Base-by-base conservation (phyloP, 2,113 vertebrate genomes). In the Hemichromis elongatus region DNA sequence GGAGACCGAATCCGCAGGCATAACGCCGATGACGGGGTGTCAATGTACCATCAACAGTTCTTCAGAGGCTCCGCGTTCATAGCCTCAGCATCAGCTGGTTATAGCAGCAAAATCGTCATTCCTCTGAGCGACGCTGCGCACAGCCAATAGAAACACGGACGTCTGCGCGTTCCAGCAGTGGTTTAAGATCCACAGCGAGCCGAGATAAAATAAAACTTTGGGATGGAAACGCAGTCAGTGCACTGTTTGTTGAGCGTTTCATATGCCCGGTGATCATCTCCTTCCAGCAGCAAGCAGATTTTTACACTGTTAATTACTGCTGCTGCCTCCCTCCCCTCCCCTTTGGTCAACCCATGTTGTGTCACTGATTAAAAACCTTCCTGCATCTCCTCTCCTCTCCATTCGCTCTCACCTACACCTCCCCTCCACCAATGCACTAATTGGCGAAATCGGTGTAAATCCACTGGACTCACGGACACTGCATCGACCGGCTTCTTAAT, bases 1-100 rank as follows among this genome's bases (percentile, higher is more conserved):
- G 19, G 66, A 56, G 77, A 83, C 68, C 75, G 70, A 82, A 89
- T 92, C 91, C 90, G 82, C 93, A 63, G 81, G 73, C 91, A 86
- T 54, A 77, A 57, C 80, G 89, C 86, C 86, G 86, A 85, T 79
- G 90, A 81, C 86, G 73, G 87, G 88, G 88, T 83, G 47, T 93
- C 93, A 91, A 87, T 88, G 88, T 59, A 93, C 88, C 92, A 83
- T 94, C 93, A 93, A 92, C 92, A 91, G 88, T 90, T 89, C 88
- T 81, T 85, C 89, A 12, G 78, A 85, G 84, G 89, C 91, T 93
- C 90, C 84, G 94, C 63, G 89, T 73, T 92, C 87, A 56, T 59
- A 88, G 78, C 88, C 90, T 89, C 92, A 80, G 92, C 88, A 91
- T 90, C 92, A 93, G 93, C 92, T 90, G 93, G 53, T 91, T 88